Base-by-base conservation (phyloP, 2,888 invertebrate genomes). In the Aplocera efformata region DNA sequence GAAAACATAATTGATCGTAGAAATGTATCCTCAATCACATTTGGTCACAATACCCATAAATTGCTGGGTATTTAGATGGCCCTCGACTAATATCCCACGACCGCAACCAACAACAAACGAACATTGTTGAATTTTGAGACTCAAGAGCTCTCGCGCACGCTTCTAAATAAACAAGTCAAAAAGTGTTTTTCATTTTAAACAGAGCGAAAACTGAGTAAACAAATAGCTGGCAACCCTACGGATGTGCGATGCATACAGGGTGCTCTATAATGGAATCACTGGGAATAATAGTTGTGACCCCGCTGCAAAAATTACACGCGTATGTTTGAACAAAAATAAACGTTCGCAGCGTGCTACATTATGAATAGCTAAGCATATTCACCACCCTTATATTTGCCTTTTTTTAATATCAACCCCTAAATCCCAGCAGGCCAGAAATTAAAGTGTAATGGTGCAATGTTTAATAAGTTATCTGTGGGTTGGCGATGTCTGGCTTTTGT, bases 391-490 rank as follows among this genome's bases (percentile, higher is more conserved):
- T 59, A 67, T 61, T 65, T 60, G 62, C 64, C 63, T 70, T 77
- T 79, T 17, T 81, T 79, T 79, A 77, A 77, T 79, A 73, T 73
- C 65, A 66, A 68, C 74, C 82, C 83, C 72, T 54, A 60, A 74
- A 71, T 81, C 83, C 84, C 86, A 74, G 72, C 72, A 69, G 84
- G 82, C 60, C 63, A 72, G 71, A 79, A 81, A 85, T 85, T 84
- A 82, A 84, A 79, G 80, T 74, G 82, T 85, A 88, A 86, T 86
- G 84, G 85, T 74, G 82, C 84, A 72, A 71, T 81, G 79, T 78
- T 85, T 85, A 82, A 83, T 85, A 83, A 82, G 67, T 83, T 81
- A 79, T 85, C 83, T 83, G 84, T 77, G 86, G 85, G 81, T 72
- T 48, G 61, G 61, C 65, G 68, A 75, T 77, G 75, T 78, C 72